Evolutionary conservation across 2,113 vertebrate species (phyloP).

Genomic region (Thunnus thynnus): DNA sequence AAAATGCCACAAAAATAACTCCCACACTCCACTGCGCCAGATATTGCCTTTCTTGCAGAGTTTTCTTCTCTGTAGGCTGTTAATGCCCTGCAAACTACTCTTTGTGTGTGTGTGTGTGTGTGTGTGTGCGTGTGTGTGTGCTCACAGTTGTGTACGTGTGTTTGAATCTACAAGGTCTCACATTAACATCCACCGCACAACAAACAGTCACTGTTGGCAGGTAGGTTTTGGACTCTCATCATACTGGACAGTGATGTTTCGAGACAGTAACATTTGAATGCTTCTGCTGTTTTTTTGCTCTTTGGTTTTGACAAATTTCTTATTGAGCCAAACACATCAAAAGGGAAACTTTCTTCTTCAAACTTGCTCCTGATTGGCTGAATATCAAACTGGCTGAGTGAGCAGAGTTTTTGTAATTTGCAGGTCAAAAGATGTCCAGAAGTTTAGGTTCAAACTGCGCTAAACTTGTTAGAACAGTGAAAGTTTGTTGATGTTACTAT

Average conservation of each 20-base stretch:
- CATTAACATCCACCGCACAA: slow-evolving; percentile 1
- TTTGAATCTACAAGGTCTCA: background rate
- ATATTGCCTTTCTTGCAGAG: slow-evolving; percentile 4
- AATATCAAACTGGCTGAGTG: background rate
- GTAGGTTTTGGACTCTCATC: background rate
- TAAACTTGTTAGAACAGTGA: no score
- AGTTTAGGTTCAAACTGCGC: no score
- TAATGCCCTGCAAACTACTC: slow-evolving; percentile 61
- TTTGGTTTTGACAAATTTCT: background rate
- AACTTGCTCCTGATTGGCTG: background rate
- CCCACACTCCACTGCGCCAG: slow-evolving; percentile 36
- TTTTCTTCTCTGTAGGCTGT: slow-evolving; percentile 56
- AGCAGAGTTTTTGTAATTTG: background rate
- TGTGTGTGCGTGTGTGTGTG: background rate
- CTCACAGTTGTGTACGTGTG: background rate
- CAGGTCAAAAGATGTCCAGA: background rate
- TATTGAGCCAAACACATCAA: no score
- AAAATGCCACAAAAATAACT: slow-evolving; percentile 58
- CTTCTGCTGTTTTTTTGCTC: background rate
- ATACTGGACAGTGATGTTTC: background rate
- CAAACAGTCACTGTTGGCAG: slow-evolving; percentile 26
- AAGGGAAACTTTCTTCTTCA: background rate
- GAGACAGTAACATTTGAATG: background rate
- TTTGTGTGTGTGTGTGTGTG: slow-evolving; percentile 13
- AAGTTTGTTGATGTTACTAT: no score